A percentile compares a stretch with the other conserved stretches of the same genome.
These are phyloP conservation scores for Epinotia ramella DNA, from an alignment of 2,888 invertebrate species.

Conservation along the genomic window DNA sequence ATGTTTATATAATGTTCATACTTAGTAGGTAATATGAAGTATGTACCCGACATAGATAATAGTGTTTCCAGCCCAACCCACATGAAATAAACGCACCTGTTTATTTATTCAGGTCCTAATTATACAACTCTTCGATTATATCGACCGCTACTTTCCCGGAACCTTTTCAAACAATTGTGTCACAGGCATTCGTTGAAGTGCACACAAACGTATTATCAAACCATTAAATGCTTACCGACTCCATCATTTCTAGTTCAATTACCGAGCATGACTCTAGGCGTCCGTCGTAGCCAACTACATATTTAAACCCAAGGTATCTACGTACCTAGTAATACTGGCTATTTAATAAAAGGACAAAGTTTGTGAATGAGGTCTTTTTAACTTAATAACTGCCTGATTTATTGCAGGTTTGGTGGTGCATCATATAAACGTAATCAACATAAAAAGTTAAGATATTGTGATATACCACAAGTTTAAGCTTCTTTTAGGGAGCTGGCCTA, in stretches of 20 bases:
- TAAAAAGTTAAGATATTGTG: no score
- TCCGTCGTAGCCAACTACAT: neutral
- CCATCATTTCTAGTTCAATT: conserved; percentile 22
- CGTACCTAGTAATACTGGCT: neutral
- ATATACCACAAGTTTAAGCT: no score
- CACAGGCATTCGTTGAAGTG: conserved; percentile 24
- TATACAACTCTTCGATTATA: conserved; percentile 25
- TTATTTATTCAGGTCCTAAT: conserved; percentile 7
- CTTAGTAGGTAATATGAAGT: no score
- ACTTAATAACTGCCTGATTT: no score
- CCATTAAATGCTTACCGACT: conserved; percentile 3
- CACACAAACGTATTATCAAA: conserved; percentile 31
- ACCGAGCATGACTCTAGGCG: conserved; percentile 3
- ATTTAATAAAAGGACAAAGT: conserved; percentile 1
- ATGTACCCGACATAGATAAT: neutral
- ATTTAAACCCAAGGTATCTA: neutral
- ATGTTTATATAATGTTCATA: no score
- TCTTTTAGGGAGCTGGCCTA: no score
- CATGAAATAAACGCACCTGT: neutral
- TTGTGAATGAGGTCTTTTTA: neutral
- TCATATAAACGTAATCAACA: no score
- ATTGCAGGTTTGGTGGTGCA: no score
- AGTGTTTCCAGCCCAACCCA: neutral
- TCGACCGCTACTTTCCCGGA: conserved; percentile 30
- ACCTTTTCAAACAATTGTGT: conserved; percentile 22